Percentiles rank a stretch among this genome's conserved stretches.
Conservation (phyloP, 2,113 vertebrate genomes). For the Stomatorhinus ivindoensis region DNA sequence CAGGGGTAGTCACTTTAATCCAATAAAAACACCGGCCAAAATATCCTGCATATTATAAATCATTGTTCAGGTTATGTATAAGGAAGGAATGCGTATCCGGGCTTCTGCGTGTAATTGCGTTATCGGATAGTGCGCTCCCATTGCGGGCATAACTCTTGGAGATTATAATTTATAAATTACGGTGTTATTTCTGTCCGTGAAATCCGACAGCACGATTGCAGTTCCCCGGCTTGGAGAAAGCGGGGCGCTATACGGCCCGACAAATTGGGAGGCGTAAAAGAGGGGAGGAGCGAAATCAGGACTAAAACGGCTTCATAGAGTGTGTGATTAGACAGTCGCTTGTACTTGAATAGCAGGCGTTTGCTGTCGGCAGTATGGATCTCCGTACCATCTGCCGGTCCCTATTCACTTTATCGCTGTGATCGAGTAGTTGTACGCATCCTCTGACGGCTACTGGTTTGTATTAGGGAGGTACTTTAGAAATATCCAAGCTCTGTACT, state of each 20-base stretch:
- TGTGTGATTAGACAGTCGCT: slow-evolving; percentile 9
- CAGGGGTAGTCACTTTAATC: neutral
- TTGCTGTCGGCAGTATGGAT: slow-evolving; percentile 15
- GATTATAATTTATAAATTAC: slow-evolving; percentile 10
- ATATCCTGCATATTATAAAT: neutral
- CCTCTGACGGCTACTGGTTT: neutral
- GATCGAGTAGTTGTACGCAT: neutral
- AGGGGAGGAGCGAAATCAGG: slow-evolving; percentile 13
- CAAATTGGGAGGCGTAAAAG: slow-evolving; percentile 9
- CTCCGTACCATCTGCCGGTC: neutral
- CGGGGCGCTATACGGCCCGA: slow-evolving; percentile 13
- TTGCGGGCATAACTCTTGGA: neutral
- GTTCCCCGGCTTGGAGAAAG: neutral
- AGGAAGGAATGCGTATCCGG: neutral
- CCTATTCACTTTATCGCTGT: slow-evolving; percentile 1
- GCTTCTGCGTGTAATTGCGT: neutral
- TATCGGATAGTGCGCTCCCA: neutral
- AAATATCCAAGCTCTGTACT: slow-evolving; percentile 5
- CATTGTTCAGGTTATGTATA: neutral
- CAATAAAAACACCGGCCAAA: neutral
- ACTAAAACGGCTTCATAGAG: slow-evolving; percentile 7
- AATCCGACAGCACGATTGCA: neutral
- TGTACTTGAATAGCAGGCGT: slow-evolving; percentile 6
- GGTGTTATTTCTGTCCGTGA: neutral
- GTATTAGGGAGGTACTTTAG: neutral